Evolutionary conservation across 2,888 invertebrate genomes (phyloP), one percentile per base, ranked within the genome.

Genomic region (Vesta saturnalis): DNA sequence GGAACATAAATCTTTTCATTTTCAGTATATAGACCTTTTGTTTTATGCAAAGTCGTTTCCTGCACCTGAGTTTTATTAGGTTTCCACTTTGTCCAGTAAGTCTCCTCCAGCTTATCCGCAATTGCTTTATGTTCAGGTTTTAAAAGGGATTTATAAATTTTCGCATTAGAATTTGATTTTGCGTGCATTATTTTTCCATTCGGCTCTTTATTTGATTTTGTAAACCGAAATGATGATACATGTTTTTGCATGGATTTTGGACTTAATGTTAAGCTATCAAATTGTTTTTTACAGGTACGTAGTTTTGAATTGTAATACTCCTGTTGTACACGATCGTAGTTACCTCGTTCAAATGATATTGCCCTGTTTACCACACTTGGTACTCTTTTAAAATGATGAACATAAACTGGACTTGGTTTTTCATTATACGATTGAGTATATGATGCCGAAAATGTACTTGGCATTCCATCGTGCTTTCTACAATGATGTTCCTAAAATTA

Each of bases 1-100:
- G 23, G 39, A 2, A 21, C 10, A 22, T 57, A 60, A 21, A 39
- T 18, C 46, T 69, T 64, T 14, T 64, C 64, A 4, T 64, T 64
- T 64, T 70, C 69, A 1, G 69, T 60, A 14, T 66, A 60, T 14
- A 58, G 22, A 35, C 61, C 61, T 65, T 69, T 69, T 1, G 49
- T 19, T 49, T 70, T 70, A 1, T 46, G 62, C 12, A 22, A 14
- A 4, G 23, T 1, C 1, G 5, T 5, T 16, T 39, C 60, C 1
- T 18, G 22, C 22, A 16, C 0, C 1, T 14, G 16, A n/a, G 14
- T 43, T 49, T 71, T 74, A 14, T 71, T 76, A 0, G 83, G 83
- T 72, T 82, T 83, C 83, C 83, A 83, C 60, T 78, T 78, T 0
- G 82, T 79, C 83, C 83, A 83, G 62, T 83, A 83, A 1, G 79